phyloP scores from a whole-genome alignment of 2,888 invertebrate species.

The Lithophane leautieri region DNA sequence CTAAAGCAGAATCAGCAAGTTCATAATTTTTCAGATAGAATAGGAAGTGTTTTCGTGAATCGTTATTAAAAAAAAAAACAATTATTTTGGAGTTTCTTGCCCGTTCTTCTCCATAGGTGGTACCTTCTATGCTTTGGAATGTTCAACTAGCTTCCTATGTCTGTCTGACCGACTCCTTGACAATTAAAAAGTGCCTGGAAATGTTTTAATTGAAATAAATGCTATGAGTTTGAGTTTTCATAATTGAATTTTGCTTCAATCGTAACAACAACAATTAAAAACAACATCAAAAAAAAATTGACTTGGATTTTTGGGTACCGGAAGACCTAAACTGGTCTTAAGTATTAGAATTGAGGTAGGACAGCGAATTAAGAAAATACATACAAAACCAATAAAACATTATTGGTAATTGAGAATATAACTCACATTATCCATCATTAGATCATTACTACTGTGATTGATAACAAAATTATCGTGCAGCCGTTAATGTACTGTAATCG shows the following conservation, averaged over 20 bases:
- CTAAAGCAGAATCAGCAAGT: background rate
- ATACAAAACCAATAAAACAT: constrained; percentile 7
- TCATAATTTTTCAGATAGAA: too few species aligned
- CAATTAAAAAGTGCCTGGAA: too few species aligned
- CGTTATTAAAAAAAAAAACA: too few species aligned
- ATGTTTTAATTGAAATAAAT: too few species aligned
- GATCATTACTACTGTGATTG: constrained; percentile 36
- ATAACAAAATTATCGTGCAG: constrained; percentile 43
- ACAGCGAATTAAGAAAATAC: background rate
- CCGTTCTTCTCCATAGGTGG: too few species aligned
- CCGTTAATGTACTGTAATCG: constrained; percentile 33
- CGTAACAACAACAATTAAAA: background rate
- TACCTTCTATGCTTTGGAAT: too few species aligned
- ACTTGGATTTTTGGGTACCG: background rate
- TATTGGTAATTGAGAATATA: constrained; percentile 12
- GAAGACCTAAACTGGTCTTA: background rate
- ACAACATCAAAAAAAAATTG: too few species aligned
- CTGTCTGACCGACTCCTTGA: too few species aligned
- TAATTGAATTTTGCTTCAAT: background rate
- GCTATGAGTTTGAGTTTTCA: too few species aligned
- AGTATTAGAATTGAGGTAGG: constrained; percentile 7
- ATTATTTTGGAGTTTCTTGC: background rate
- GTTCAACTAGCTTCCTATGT: too few species aligned
- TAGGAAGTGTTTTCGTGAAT: background rate
- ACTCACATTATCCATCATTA: constrained; percentile 21